These are phyloP conservation scores for Agriopis aurantiaria DNA, from an alignment of 2,888 invertebrate genomes.

Conservation along the genomic window DNA sequence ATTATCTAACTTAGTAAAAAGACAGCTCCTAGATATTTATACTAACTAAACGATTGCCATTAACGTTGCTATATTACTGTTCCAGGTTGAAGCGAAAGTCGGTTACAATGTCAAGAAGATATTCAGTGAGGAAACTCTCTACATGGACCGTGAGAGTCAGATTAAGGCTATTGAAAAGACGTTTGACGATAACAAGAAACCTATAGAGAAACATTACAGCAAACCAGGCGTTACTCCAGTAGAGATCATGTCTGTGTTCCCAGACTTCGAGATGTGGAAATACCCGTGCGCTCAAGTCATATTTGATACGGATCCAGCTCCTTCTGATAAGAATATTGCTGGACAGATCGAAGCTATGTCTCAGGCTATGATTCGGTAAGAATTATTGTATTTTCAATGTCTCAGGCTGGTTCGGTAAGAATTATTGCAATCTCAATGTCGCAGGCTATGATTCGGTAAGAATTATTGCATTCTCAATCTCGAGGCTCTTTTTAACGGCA, in stretches of 20 bases:
- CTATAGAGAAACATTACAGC: slow-evolving; percentile 97
- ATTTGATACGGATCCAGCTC: slow-evolving; percentile 99
- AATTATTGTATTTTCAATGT: slow-evolving; percentile 88
- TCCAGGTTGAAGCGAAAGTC: slow-evolving; percentile 97
- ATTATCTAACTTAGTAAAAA: too few relatives aligned
- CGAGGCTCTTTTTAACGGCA: slow-evolving; percentile 87
- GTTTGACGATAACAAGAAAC: slow-evolving; percentile 95
- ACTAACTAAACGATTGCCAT: too few relatives aligned
- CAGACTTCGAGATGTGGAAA: slow-evolving; percentile 99
- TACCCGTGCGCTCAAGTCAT: slow-evolving; percentile 99
- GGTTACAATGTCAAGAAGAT: slow-evolving; percentile 99
- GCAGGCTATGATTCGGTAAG: slow-evolving; percentile 98
- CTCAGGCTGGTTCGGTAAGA: slow-evolving; percentile 97
- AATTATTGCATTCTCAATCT: slow-evolving; percentile 88
- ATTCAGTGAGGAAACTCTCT: slow-evolving; percentile 95
- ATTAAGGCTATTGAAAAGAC: slow-evolving; percentile 99
- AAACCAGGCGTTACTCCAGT: slow-evolving; percentile 97
- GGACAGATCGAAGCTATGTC: slow-evolving; percentile 99
- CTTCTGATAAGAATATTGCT: slow-evolving; percentile 93
- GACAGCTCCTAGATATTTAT: too few relatives aligned
- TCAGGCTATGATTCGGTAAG: slow-evolving; percentile 98
- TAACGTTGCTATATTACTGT: slow-evolving; percentile 5
- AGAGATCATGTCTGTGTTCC: slow-evolving; percentile 94
- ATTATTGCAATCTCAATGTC: slow-evolving; percentile 89
- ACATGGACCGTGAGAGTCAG: slow-evolving; percentile 98